These are phyloP conservation scores for Agrypnus murinus DNA, from an alignment of 2,888 invertebrate species.

Conservation along the genomic window DNA sequence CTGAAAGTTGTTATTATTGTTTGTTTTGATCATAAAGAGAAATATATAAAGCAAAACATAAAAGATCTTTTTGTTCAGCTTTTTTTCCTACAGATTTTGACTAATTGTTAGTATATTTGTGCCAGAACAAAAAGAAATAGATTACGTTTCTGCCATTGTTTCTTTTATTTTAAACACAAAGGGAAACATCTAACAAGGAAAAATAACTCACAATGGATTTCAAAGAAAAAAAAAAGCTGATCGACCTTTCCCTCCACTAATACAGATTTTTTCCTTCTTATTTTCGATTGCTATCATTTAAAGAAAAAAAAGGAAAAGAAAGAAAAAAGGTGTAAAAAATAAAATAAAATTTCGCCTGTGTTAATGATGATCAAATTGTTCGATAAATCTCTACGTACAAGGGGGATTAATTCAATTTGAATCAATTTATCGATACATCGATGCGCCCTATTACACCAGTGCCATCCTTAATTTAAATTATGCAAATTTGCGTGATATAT, in stretches of 20 bases:
- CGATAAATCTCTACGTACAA: slow-evolving; percentile 6
- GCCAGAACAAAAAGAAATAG: slow-evolving; percentile 37
- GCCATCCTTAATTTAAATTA: slow-evolving; percentile 29
- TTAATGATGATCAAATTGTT: slow-evolving; percentile 20
- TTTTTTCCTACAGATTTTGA: slow-evolving; percentile 14
- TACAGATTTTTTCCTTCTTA: slow-evolving; percentile 22
- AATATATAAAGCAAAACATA: neutral
- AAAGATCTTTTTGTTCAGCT: slow-evolving; percentile 9
- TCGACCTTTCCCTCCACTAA: slow-evolving; percentile 14
- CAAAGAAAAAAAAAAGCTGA: slow-evolving; percentile 33
- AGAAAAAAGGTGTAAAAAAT: slow-evolving; percentile 14
- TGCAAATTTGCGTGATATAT: slow-evolving; percentile 36
- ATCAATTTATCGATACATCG: slow-evolving; percentile 31
- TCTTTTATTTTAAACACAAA: slow-evolving; percentile 46
- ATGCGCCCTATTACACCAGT: slow-evolving; percentile 26
- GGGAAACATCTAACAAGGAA: slow-evolving; percentile 44
- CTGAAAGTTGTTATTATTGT: too few species aligned
- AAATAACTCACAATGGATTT: slow-evolving; percentile 36
- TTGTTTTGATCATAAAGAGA: neutral
- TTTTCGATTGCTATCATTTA: slow-evolving; percentile 27
- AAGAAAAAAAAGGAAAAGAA: neutral
- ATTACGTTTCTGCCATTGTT: slow-evolving; percentile 40
- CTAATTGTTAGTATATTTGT: slow-evolving; percentile 36
- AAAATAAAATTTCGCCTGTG: neutral
- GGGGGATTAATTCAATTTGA: slow-evolving; percentile 24